Conservation (phyloP, 2,797 vertebrate genomes). For the Pseudopleuronectes americanus region DNA sequence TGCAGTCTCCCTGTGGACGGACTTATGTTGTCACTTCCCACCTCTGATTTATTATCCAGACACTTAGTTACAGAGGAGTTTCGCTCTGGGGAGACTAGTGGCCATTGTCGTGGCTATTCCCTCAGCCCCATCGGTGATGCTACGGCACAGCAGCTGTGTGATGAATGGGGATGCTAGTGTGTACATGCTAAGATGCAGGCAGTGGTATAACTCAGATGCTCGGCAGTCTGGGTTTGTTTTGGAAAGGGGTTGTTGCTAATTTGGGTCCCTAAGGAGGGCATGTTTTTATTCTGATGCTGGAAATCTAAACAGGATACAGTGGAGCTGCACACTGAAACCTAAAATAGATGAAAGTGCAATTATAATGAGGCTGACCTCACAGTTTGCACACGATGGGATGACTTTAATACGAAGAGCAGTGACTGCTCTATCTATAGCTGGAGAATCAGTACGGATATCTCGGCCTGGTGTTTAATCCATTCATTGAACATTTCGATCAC, state of each 20-base stretch:
- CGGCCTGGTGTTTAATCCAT: slow-evolving; percentile 11
- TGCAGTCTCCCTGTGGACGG: slow-evolving; percentile 43
- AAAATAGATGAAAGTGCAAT: slow-evolving; percentile 23
- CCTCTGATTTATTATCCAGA: slow-evolving; percentile 74
- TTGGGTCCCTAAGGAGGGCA: slow-evolving; percentile 27
- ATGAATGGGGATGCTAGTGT: slow-evolving; percentile 55
- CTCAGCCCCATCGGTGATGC: slow-evolving; percentile 17
- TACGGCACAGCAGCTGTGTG: slow-evolving; percentile 29
- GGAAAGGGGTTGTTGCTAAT: slow-evolving; percentile 13
- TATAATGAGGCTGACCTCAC: neutral
- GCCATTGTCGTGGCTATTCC: slow-evolving; percentile 39
- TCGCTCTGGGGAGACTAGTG: slow-evolving; percentile 48
- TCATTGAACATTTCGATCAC: slow-evolving; percentile 16
- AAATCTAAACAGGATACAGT: slow-evolving; percentile 28
- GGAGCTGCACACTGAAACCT: slow-evolving; percentile 1
- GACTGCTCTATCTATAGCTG: neutral
- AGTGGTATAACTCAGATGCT: slow-evolving; percentile 7
- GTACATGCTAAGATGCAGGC: slow-evolving; percentile 25
- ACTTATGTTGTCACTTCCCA: slow-evolving; percentile 54
- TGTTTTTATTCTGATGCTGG: slow-evolving; percentile 33
- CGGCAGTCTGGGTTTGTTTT: slow-evolving; percentile 11
- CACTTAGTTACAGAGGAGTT: slow-evolving; percentile 46
- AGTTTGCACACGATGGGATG: slow-evolving; percentile 3
- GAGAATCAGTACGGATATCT: slow-evolving; percentile 19
- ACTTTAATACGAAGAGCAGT: slow-evolving; percentile 16